These are phyloP conservation scores for Lepidostoma basale DNA, from an alignment of 1,140 invertebrate species.

Conservation along the genomic window DNA sequence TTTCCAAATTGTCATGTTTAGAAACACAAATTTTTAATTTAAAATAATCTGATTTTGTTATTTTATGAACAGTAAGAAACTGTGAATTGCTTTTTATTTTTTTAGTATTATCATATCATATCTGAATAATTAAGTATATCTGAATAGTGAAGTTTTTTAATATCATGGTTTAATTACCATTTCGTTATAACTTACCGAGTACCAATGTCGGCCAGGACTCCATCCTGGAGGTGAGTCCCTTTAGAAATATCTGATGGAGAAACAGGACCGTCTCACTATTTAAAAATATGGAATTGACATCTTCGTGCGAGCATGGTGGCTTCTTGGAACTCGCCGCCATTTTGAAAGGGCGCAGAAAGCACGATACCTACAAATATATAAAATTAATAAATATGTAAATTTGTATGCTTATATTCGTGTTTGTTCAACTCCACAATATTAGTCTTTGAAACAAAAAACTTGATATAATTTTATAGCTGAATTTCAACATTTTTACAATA, in stretches of 20 bases:
- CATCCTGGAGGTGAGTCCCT: slow-evolving; percentile 89
- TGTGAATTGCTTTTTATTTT: too few relatives aligned
- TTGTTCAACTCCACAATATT: too few relatives aligned
- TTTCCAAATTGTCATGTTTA: too few relatives aligned
- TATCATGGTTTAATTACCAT: too few relatives aligned
- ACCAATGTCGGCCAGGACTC: slow-evolving; percentile 92
- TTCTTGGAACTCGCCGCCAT: slow-evolving; percentile 95
- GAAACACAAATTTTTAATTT: too few relatives aligned
- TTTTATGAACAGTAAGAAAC: too few relatives aligned
- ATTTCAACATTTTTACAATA: too few relatives aligned
- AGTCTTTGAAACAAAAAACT: not conserved
- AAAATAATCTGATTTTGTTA: too few relatives aligned
- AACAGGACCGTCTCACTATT: slow-evolving; percentile 95
- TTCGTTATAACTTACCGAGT: slow-evolving; percentile 72
- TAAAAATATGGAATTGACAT: slow-evolving; percentile 94
- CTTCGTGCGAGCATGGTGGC: slow-evolving; percentile 91
- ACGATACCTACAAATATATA: slow-evolving; percentile 72
- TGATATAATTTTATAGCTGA: too few relatives aligned
- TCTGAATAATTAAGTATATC: too few relatives aligned
- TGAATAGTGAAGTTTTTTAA: too few relatives aligned
- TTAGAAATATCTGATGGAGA: slow-evolving; percentile 93
- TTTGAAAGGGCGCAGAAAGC: slow-evolving; percentile 89
- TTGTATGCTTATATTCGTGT: not conserved
- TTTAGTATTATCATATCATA: too few relatives aligned
- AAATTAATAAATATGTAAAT: slow-evolving; percentile 10